Conservation (phyloP, 1,140 invertebrate species). For the Grapholita molesta region DNA sequence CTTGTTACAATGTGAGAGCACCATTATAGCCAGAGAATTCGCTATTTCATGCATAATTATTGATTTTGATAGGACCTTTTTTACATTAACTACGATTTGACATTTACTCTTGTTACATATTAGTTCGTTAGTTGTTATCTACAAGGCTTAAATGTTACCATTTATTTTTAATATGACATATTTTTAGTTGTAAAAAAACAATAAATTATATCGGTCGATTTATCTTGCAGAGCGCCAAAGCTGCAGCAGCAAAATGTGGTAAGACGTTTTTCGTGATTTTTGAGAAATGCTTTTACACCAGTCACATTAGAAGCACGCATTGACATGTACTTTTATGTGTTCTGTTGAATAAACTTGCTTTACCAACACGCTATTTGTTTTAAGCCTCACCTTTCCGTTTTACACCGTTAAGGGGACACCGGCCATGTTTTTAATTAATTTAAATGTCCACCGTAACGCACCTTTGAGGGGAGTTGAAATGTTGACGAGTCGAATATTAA, state of each 20-base stretch:
- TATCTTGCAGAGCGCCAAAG: background rate
- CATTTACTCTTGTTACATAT: too few species aligned
- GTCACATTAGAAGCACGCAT: conserved; percentile 12
- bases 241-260: conserved; percentile 6
- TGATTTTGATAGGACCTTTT: too few species aligned
- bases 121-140: too few species aligned
- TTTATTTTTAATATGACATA: background rate
- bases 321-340: conserved; percentile 50
- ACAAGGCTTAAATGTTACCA: background rate
- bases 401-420: conserved; percentile 30
- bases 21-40: too few species aligned
- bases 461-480: background rate
- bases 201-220: background rate
- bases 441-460: background rate
- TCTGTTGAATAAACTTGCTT: conserved; percentile 61
- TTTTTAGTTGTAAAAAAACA: background rate
- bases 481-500: background rate
- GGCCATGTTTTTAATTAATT: conserved; percentile 8
- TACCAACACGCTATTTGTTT: conserved; percentile 56
- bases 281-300: background rate
- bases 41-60: too few species aligned
- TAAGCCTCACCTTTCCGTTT: conserved; percentile 55
- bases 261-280: background rate
- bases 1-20: too few species aligned
- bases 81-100: too few species aligned